Percentiles rank a stretch among this genome's conserved stretches.
These are phyloP conservation scores for rat (Rattus norvegicus) DNA, from an alignment of 2,113 vertebrate species.

Conservation along the genomic window DNA sequence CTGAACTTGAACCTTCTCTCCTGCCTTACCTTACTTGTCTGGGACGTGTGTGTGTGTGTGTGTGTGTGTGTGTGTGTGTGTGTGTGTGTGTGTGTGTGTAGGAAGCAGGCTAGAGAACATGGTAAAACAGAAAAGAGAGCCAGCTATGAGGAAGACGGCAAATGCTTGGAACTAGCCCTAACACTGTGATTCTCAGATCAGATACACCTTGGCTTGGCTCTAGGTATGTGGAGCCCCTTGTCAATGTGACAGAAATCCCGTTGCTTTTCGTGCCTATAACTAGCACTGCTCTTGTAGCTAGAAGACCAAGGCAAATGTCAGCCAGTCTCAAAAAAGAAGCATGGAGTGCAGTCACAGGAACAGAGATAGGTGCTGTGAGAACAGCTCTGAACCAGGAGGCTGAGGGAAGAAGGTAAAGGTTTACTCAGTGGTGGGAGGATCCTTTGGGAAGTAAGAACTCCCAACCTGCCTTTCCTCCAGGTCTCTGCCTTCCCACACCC, in stretches of 20 bases:
- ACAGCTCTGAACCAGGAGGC: too few relatives aligned
- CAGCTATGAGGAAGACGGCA: rapidly evolving
- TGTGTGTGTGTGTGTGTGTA: not conserved
- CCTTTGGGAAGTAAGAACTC: not conserved
- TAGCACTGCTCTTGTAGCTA: not conserved
- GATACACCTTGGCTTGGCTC: not conserved
- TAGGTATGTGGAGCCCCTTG: rapidly evolving
- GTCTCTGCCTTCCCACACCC: not conserved
- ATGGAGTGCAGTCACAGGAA: too few relatives aligned
- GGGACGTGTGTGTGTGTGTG: not conserved
- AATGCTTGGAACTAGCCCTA: not conserved
- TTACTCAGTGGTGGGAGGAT: not conserved
- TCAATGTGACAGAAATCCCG: not conserved
- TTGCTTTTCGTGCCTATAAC: not conserved
- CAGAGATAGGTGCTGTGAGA: not conserved
- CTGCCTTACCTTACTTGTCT: not conserved
- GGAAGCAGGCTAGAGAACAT: not conserved
- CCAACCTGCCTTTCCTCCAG: not conserved
- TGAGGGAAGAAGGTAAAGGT: not conserved
- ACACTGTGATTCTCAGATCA: rapidly evolving
- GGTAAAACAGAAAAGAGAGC: not conserved
- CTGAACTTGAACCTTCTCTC: not conserved
- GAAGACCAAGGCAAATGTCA: not conserved
- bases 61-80: not conserved
- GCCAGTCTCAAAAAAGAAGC: not conserved